Base-by-base conservation (phyloP, 2,113 vertebrate species). In the Larimichthys polyactis region DNA sequence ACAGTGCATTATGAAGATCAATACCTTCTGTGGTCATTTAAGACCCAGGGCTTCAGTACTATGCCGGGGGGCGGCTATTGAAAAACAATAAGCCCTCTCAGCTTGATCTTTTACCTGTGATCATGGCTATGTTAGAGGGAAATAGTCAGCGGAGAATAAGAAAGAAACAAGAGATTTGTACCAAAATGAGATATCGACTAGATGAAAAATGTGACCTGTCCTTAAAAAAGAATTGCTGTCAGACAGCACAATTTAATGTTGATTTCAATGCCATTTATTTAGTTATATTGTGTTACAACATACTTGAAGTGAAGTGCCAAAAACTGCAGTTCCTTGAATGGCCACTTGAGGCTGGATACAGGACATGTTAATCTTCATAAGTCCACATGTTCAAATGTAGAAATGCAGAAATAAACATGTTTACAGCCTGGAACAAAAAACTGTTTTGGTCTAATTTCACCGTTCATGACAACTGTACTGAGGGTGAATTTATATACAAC, bases 1-100 rank as follows among this genome's bases (percentile, higher is more conserved):
- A 87, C 77, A 79, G 73, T 58, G 82, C 91, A 64, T 88, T 93
- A 91, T 91, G 88, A 89, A 93, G 94, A 94, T 93, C 78, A 49
- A 66, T 84, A 86, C 46, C n/a, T 88, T 93, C 90, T 91, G 86
- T 91, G 85, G 90, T 91, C 78, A 86, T 86, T 91, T 89, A 88
- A 94, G 90, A 91, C 78, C 82, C 87, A 78, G 85, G 80, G 84
- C 84, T 73, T 80, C 68, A 63, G 90, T 8, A 16, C 89, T 88
- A 87, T 84, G 76, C 81, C 49, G 77, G 64, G 60, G 86, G 85
- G 81, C 70, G 87, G 78, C 86, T 89, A 94, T 83, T 71, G 92
- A 80, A 91, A 94, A 90, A 93, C 92, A 93, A 93, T 57, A 62
- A 78, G 90, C 83, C 71, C 64, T 43, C 87, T 93, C 32, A 92